Evolutionary conservation across 2,797 vertebrate genomes (phyloP), one percentile per base, ranked within the genome.

Genomic region (Pseudochirops corinnae): DNA sequence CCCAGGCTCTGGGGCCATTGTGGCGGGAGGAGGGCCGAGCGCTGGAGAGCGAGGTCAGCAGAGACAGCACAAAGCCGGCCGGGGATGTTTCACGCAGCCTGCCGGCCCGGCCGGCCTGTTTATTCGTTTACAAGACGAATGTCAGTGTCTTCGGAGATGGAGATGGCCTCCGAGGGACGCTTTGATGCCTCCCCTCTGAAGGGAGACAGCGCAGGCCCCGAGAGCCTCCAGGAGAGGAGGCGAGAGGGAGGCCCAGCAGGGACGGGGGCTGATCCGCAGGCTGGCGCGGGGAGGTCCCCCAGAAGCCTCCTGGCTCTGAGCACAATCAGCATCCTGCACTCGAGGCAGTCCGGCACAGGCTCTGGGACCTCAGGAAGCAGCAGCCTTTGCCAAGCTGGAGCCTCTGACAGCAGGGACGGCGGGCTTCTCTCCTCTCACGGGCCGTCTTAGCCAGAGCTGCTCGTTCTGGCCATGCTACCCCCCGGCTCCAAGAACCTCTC

Each of bases 1-100:
- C 98, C 98, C 98, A 98, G 98, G 97, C 98, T 99, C 98, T 98
- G 97, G 98, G 97, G 95, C 98, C 93, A 99, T 99, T 99, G 99
- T 99, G 98, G 98, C 98, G 0, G 90, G 98, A 98, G 98, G 98
- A 98, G 98, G 98, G 98, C 98, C 98, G 98, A 98, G 98, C 98
- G 98, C 97, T 98, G 97, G 98, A 96, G 98, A 99, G 98, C 97
- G 97, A 97, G 98, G 98, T 98, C 98, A 98, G 97, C 98, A 98
- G 98, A 98, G 98, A 97, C 98, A 98, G 97, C 98, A 98, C 98
- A 98, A 98, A 98, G 98, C 98, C 96, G 94, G 98, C 97, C 96
- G 96, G 97, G 98, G 98, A 98, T 98, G 98, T 98, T 98, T 98
- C 98, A 93, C 94, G 98, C 98, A 97, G 98, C 98, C 97, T 97